Base-by-base conservation (phyloP, 2,113 vertebrate species). In the Sapajus apella region DNA sequence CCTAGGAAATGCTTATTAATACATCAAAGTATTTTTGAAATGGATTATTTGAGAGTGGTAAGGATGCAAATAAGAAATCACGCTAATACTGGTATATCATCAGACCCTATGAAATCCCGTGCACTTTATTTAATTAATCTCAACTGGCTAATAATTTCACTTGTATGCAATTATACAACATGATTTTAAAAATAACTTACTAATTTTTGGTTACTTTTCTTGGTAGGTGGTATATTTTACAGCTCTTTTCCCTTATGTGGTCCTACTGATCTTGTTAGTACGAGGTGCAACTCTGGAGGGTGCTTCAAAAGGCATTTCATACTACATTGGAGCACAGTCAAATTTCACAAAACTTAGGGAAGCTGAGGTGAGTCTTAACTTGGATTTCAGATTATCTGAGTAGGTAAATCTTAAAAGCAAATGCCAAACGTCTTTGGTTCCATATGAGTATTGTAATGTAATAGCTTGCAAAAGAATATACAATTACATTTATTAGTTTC, bases 191-290 rank as follows among this genome's bases (percentile, higher is more conserved):
- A 79, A 43, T 55, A 47, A 79, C 16, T 35, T 27, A 25, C 47
- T 20, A 79, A 90, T 9, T 94, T 95, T 82, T n/a, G 52, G 14
- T 77, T 95, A 11, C 83, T 95, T 96, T 81, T 77, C 96, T 93
- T 95, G 95, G 10, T 95, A 99, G 99, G 99, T 99, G 4, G 99
- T 99, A 70, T 99, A 99, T 97, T 99, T 99, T 88, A 99, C 99
- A 0, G 99, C 99, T 0, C 98, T 99, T 43, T 99, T 99, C 96
- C 99, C 99, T 0, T 99, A 99, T 0, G 95, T 99, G 55, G 99
- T 99, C 87, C 98, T 99, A 45, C 45, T 99, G 14, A 99, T 99
- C 95, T 97, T 99, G 96, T 94, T 99, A 97, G 98, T 99, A 83
- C 98, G 99, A 97, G 99, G 99, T 4, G 98, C 98, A 70, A 99